phyloP scores from a whole-genome alignment of 2,888 invertebrate species.

The Athripsodes cinereus region DNA sequence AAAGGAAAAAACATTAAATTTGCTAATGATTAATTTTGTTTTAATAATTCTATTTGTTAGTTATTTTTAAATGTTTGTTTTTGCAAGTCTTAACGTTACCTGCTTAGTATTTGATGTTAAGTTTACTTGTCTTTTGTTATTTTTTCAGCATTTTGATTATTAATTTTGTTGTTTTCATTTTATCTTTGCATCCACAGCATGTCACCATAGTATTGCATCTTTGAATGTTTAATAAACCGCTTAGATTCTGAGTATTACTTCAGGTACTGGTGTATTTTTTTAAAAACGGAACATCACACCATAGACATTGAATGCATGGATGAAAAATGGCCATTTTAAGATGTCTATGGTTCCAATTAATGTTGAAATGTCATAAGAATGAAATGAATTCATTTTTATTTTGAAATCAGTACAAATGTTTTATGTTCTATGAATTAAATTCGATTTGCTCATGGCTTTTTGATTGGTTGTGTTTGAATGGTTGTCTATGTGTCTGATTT shows the following conservation, averaged over 20 bases:
- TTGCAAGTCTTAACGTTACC: too few species aligned
- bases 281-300: conserved; percentile 31
- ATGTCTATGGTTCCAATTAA: too few species aligned
- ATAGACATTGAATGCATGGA: conserved; percentile 26
- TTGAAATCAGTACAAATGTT: too few species aligned
- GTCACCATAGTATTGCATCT: conserved; percentile 7
- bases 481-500: neutral
- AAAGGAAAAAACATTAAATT: too few species aligned
- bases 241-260: conserved; percentile 96
- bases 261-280: conserved; percentile 90
- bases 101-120: neutral
- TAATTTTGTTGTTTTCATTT: conserved; percentile 34
- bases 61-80: too few species aligned
- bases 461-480: neutral
- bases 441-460: neutral
- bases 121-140: neutral
- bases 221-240: conserved; percentile 39
- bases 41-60: too few species aligned
- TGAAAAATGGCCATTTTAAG: neutral
- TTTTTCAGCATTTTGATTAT: conserved; percentile 21
- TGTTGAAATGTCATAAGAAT: too few species aligned
- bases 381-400: too few species aligned
- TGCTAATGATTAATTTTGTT: too few species aligned
- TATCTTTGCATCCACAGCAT: conserved; percentile 33
- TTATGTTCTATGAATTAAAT: too few species aligned